Percentiles rank a stretch among this genome's conserved stretches.
phyloP scores from a whole-genome alignment of 2,888 invertebrate genomes.

The Criorhina ranunculi region DNA sequence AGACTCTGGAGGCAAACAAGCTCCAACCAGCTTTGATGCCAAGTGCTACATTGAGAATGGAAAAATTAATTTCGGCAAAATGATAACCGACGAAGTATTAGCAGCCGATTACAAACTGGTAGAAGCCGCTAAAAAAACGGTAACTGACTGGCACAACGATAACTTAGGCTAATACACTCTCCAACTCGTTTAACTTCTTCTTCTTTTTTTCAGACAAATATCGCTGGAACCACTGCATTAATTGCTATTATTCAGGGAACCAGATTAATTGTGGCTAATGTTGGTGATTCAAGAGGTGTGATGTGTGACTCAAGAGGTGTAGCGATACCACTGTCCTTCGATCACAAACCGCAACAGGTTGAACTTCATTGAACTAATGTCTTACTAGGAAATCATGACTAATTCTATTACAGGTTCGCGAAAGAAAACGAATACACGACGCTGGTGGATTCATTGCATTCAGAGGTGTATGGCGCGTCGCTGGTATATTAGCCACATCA shows the following conservation, averaged over 20 bases:
- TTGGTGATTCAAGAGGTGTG: conserved; percentile 98
- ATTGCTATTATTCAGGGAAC: conserved; percentile 94
- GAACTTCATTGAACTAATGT: background rate
- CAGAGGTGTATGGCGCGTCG: conserved; percentile 98
- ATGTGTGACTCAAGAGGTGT: conserved; percentile 96
- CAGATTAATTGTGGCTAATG: conserved; percentile 95
- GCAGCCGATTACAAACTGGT: conserved; percentile 93
- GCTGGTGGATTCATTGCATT: conserved; percentile 98
- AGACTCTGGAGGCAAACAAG: conserved; percentile 72
- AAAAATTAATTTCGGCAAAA: conserved; percentile 91
- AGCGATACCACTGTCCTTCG: conserved; percentile 96
- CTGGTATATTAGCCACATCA: conserved; percentile 97
- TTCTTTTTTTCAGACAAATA: conserved; percentile 85
- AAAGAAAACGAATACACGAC: conserved; percentile 95
- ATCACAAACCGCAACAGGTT: conserved; percentile 98
- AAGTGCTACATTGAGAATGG: conserved; percentile 90
- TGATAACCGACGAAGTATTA: conserved; percentile 94
- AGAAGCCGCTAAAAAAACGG: conserved; percentile 91
- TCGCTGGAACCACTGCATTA: conserved; percentile 95
- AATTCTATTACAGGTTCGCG: conserved; percentile 88
- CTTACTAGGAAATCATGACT: background rate
- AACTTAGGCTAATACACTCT: background rate
- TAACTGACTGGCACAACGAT: conserved; percentile 71
- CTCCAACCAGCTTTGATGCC: conserved; percentile 83
- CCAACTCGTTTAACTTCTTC: background rate